A percentile compares a stretch with the other conserved stretches of the same genome.
These are phyloP conservation scores for Apotomis betuletana DNA, from an alignment of 2,888 invertebrate species.

Conservation along the genomic window DNA sequence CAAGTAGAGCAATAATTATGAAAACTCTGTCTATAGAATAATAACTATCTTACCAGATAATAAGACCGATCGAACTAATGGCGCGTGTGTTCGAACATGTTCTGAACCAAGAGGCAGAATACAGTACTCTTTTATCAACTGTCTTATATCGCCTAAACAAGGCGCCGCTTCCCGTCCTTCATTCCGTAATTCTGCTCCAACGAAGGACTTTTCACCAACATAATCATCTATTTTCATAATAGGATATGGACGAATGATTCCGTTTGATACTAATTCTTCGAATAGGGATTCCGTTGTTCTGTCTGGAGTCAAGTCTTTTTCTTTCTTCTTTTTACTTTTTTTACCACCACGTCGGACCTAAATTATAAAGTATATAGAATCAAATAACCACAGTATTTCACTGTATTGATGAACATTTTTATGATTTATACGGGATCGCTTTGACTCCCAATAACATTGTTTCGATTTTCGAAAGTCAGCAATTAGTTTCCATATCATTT, in stretches of 20 bases:
- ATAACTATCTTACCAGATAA: slow-evolving; percentile 83
- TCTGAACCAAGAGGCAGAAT: slow-evolving; percentile 93
- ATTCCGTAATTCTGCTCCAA: slow-evolving; percentile 78
- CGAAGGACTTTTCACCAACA: slow-evolving; percentile 91
- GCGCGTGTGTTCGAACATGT: slow-evolving; percentile 86
- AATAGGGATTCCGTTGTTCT: slow-evolving; percentile 94
- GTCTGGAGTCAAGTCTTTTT: slow-evolving; percentile 97
- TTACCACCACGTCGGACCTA: slow-evolving; percentile 90
- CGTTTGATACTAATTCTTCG: slow-evolving; percentile 95
- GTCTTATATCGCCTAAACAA: slow-evolving; percentile 91
- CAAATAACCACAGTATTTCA: not conserved
- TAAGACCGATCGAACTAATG: slow-evolving; percentile 90
- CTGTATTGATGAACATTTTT: not conserved
- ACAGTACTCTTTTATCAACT: slow-evolving; percentile 93
- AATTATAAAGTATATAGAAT: slow-evolving; percentile 15
- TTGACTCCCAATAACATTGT: no score
- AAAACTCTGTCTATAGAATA: not conserved
- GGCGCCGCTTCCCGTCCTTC: slow-evolving; percentile 80
- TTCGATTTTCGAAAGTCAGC: no score
- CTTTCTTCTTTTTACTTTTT: slow-evolving; percentile 96
- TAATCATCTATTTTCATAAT: slow-evolving; percentile 87
- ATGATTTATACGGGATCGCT: no score
- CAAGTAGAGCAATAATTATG: no score
- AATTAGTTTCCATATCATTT: no score
- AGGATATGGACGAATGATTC: slow-evolving; percentile 93